Percentiles rank a stretch among this genome's conserved stretches.
These are phyloP conservation scores for Drosophila truncata DNA, from an alignment of 1,140 invertebrate genomes.

Conservation along the genomic window DNA sequence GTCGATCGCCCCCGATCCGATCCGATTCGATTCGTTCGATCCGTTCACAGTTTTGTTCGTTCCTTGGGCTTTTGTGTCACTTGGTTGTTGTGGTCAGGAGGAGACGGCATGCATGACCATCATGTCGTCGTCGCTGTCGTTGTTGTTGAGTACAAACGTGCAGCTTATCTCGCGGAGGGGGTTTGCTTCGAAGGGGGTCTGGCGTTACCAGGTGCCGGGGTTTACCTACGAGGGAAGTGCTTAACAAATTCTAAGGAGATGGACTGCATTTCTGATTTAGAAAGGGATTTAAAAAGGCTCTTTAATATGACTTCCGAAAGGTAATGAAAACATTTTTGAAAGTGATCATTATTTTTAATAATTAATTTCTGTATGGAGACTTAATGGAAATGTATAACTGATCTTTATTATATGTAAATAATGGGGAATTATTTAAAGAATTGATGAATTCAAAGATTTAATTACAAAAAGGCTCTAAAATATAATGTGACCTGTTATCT, in stretches of 20 bases:
- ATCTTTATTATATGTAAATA: neutral
- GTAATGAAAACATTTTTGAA: neutral
- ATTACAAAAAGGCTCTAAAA: no score
- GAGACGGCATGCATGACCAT: slow-evolving; percentile 59
- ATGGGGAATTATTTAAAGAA: neutral
- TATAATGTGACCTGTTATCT: no score
- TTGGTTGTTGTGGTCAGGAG: slow-evolving; percentile 31
- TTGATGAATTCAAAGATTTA: no score
- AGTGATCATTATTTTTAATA: no score
- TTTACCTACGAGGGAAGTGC: neutral
- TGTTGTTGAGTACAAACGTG: slow-evolving; percentile 46
- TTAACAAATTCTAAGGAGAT: neutral
- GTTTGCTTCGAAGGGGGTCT: neutral
- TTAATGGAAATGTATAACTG: neutral
- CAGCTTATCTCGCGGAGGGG: slow-evolving; percentile 53
- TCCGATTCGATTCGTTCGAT: slow-evolving; percentile 1
- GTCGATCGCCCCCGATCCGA: slow-evolving; percentile 38
- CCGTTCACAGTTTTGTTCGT: neutral
- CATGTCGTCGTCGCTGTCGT: slow-evolving; percentile 44
- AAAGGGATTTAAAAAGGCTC: neutral
- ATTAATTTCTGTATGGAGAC: neutral
- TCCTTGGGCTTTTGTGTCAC: slow-evolving; percentile 1
- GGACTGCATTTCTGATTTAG: neutral
- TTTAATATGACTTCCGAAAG: neutral
- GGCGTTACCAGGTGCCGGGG: neutral